Evolutionary conservation across 2,113 vertebrate species (phyloP).

Genomic region (Taurulus bubalis): DNA sequence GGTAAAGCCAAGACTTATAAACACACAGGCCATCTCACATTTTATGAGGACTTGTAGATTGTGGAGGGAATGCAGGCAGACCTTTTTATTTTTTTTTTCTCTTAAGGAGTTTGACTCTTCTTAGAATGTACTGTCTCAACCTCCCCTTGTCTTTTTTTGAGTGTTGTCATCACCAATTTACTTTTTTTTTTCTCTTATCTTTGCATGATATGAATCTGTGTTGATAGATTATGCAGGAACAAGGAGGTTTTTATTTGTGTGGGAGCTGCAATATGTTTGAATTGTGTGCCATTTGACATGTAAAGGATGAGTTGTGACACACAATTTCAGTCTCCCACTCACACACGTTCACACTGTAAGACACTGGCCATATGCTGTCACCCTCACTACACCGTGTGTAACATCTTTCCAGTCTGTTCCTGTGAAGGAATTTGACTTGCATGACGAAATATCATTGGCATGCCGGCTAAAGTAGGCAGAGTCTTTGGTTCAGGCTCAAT

Average conservation of each 20-base stretch:
- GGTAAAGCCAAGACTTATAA: not conserved
- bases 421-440: conserved; percentile 11
- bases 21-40: not conserved
- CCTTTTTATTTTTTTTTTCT: not conserved
- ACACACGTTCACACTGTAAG: not conserved
- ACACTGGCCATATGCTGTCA: conserved; percentile 21
- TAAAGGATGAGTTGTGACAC: not conserved
- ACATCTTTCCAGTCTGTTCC: conserved; percentile 18
- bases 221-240: not conserved
- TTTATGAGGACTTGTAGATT: not conserved
- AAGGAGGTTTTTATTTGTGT: not conserved
- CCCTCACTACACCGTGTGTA: not conserved
- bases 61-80: not conserved
- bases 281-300: not conserved
- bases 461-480: not conserved
- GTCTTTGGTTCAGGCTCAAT: not conserved
- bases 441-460: conserved; percentile 19
- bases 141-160: not conserved
- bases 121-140: too few species aligned
- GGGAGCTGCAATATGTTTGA: not conserved
- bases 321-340: not conserved
- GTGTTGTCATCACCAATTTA: not conserved
- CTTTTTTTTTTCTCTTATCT: not conserved
- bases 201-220: not conserved
- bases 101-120: not conserved